Conservation (phyloP, 2,888 invertebrate species). For the Cerastis leucographa region DNA sequence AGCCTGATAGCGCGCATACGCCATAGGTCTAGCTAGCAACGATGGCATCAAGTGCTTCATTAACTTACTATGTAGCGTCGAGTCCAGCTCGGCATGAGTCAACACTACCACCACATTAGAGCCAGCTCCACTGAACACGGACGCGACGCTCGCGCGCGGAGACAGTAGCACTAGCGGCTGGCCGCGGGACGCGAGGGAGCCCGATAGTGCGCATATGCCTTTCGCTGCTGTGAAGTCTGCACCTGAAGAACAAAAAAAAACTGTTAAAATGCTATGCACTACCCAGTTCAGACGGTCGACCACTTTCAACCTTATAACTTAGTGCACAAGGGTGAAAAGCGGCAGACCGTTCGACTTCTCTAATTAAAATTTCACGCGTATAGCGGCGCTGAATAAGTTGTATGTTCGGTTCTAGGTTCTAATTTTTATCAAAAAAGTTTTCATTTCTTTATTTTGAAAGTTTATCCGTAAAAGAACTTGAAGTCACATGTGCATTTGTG, state of each 20-base stretch:
- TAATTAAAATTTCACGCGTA: no score
- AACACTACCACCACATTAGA: conserved; percentile 91
- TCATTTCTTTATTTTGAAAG: background rate
- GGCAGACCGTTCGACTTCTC: no score
- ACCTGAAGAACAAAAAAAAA: conserved; percentile 81
- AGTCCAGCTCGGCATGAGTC: conserved; percentile 91
- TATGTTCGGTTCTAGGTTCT: no score
- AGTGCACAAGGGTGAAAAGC: no score
- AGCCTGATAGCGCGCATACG: conserved; percentile 93
- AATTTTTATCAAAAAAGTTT: no score
- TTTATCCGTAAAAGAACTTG: background rate
- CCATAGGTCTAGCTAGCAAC: conserved; percentile 79
- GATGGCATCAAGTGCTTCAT: conserved; percentile 1
- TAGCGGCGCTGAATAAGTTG: background rate
- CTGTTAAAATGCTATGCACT: background rate
- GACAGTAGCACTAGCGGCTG: conserved; percentile 94
- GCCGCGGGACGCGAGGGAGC: conserved; percentile 93
- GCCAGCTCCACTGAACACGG: conserved; percentile 92
- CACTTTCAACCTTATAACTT: no score
- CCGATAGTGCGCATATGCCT: conserved; percentile 94
- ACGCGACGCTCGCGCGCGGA: conserved; percentile 92
- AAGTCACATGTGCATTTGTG: background rate
- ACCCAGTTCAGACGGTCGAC: no score
- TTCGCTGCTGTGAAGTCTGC: conserved; percentile 97
- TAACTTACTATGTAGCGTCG: conserved; percentile 87